A percentile compares a stretch with the other conserved stretches of the same genome.
Evolutionary conservation across 2,113 vertebrate species (phyloP).

Genomic region (Nothobranchius furzeri): DNA sequence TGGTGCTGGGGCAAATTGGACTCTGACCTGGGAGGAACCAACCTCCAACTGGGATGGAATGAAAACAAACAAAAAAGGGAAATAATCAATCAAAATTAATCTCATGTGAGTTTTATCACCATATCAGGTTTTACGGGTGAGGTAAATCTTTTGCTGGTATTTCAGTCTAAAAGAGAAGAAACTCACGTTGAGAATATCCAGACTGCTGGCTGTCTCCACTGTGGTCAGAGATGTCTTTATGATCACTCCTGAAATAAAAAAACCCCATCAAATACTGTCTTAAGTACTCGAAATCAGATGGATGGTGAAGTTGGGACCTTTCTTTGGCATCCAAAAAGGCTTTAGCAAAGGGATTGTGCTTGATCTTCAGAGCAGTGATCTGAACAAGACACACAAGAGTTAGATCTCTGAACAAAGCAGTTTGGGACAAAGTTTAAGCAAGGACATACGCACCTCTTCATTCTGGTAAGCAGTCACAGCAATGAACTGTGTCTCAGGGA

Average conservation of each 20-base stretch:
- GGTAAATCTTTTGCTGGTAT: too few relatives aligned
- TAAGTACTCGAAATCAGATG: background rate
- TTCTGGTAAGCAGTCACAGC: slow-evolving; percentile 85
- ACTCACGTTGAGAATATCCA: slow-evolving; percentile 80
- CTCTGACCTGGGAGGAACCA: slow-evolving; percentile 82
- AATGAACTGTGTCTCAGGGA: slow-evolving; percentile 84
- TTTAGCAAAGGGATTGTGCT: slow-evolving; percentile 85
- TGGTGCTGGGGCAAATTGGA: slow-evolving; percentile 81
- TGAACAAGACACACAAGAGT: slow-evolving; percentile 26
- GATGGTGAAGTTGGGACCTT: slow-evolving; percentile 53
- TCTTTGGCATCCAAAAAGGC: slow-evolving; percentile 84
- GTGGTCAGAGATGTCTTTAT: slow-evolving; percentile 79
- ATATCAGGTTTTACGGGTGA: background rate
- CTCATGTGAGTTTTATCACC: too few relatives aligned
- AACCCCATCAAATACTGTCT: background rate
- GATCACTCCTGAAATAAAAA: slow-evolving; percentile 76
- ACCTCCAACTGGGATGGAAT: slow-evolving; percentile 72
- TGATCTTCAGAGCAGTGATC: slow-evolving; percentile 84
- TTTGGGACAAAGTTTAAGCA: background rate
- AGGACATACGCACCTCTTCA: slow-evolving; percentile 73
- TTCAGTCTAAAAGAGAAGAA: background rate
- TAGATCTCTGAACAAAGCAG: background rate
- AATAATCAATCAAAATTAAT: too few relatives aligned
- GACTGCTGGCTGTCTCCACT: slow-evolving; percentile 76
- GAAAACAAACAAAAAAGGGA: too few relatives aligned